A percentile compares a stretch with the other conserved stretches of the same genome.
phyloP scores from a whole-genome alignment of 2,113 vertebrate genomes.

The human region DNA sequence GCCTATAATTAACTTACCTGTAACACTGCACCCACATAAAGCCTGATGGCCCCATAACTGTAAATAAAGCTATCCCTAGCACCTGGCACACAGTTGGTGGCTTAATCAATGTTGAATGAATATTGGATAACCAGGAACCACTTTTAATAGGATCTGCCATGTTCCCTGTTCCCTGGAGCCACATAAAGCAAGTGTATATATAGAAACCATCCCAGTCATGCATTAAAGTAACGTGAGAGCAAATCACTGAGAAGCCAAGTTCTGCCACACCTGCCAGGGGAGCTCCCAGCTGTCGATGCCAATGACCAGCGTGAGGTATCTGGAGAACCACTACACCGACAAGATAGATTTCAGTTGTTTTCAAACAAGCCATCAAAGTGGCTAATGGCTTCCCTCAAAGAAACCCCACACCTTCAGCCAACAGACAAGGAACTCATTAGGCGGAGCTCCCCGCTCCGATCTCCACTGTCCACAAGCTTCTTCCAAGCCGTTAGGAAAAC shows the following conservation, averaged over 20 bases:
- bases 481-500: background rate
- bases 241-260: background rate
- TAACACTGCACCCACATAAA: background rate
- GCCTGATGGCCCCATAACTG: background rate
- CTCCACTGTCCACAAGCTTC: background rate
- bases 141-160: constrained; percentile 5
- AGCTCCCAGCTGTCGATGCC: constrained; percentile 53
- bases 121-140: background rate
- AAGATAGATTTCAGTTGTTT: background rate
- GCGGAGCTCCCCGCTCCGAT: background rate
- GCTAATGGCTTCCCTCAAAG: constrained; percentile 43
- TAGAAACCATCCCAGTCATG: constrained; percentile 36
- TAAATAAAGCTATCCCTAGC: background rate
- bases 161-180: background rate
- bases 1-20: background rate
- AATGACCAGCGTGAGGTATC: background rate
- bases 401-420: constrained; percentile 44
- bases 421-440: constrained; percentile 37
- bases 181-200: constrained; percentile 37
- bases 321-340: background rate
- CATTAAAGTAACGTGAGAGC: constrained; percentile 50
- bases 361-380: background rate
- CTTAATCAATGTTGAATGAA: constrained; percentile 41
- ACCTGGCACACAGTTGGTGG: background rate
- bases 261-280: constrained; percentile 47